These are phyloP conservation scores for Hemistola chrysoprasaria DNA, from an alignment of 2,888 invertebrate species.

Conservation along the genomic window DNA sequence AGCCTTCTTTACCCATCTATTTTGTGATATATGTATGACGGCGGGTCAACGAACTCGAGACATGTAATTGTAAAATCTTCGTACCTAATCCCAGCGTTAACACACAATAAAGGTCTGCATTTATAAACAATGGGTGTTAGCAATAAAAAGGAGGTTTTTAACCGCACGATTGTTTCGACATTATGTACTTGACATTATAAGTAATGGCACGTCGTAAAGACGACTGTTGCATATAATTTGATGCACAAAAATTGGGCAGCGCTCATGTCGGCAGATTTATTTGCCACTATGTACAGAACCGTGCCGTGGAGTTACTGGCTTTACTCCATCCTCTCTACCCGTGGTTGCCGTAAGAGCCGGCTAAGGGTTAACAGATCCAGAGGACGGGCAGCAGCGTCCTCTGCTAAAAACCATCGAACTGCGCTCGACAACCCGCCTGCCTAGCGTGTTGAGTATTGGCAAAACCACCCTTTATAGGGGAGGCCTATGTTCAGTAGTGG, in stretches of 20 bases:
- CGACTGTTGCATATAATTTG: conserved; percentile 35
- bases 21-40: conserved; percentile 30
- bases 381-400: no score
- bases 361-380: no score
- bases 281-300: no score
- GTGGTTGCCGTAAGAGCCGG: no score
- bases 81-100: conserved; percentile 40
- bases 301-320: no score
- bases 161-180: conserved; percentile 48
- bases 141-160: conserved; percentile 46
- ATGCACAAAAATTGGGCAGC: conserved; percentile 38
- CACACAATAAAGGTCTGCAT: conserved; percentile 42
- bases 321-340: no score
- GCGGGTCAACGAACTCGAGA: conserved; percentile 27
- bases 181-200: conserved; percentile 44
- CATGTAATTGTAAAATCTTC: conserved; percentile 45
- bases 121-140: conserved; percentile 48
- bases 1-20: no score
- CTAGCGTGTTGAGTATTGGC: no score
- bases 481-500: no score
- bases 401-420: no score
- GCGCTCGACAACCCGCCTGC: no score
- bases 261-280: conserved; percentile 18
- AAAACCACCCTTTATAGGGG: no score
- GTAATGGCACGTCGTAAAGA: conserved; percentile 37